Base-by-base conservation (phyloP, 1,140 invertebrate genomes). In the Liolophura sinensis region DNA sequence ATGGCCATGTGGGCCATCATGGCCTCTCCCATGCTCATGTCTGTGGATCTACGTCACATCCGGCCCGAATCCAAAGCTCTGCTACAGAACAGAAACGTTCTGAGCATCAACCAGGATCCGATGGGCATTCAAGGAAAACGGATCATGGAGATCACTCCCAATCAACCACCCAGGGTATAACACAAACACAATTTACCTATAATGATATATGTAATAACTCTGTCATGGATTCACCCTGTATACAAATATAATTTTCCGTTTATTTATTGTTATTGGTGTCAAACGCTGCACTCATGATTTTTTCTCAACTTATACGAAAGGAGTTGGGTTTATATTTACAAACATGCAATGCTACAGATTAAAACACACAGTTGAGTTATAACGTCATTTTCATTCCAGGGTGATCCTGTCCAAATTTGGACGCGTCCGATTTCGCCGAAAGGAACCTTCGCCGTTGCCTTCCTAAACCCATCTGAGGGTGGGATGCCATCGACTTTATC, bases 1-100 rank as follows among this genome's bases (percentile, higher is more conserved):
- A 96, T 99, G 90, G 95, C 96, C 3, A 88, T 99, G 64, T 99
- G 97, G 97, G 92, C 95, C 1, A 96, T 99, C 74, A 84, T 97
- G 73, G 95, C 96, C 0, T 93, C 97, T 5, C 97, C 97, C 7
- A 86, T 99, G 11, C 88, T 98, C 27, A 97, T 99, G 93, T 98
- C 96, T 6, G 93, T 94, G 24, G 97, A 99, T 86, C 86, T 99
- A 50, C 85, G 95, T 64, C 93, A 91, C 11, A 95, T 99, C 57
- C 86, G 91, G 40, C 90, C 92, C 0, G 92, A 95, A 74, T 95
- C 94, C 82, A 95, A 94, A 84, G 92, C 91, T 40, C 95, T 99
- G 77, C 86, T 99, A 67, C 91, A 92, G 76, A 99, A 99, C 85
- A 90, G 90, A 74, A 92, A 94, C 81, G 93, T 98, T 65, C 98